Evolutionary conservation across 1,140 invertebrate species (phyloP), one percentile per base, ranked within the genome.

Genomic region (Cydia splendana): DNA sequence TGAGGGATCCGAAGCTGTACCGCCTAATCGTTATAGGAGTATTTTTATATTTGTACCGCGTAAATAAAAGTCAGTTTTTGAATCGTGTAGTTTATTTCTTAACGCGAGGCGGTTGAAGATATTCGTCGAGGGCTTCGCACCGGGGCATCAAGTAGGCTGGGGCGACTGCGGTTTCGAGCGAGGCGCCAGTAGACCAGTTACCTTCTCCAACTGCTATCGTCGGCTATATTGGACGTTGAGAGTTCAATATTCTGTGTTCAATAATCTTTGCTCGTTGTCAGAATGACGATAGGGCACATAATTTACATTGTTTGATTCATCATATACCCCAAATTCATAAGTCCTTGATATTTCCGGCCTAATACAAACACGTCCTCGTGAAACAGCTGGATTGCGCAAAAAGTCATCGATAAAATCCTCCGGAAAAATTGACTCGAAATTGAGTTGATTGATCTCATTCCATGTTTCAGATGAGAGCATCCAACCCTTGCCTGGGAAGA

Each of bases 401-500:
- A 7, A 10, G 2, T 62, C 20, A 9, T 24, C 2, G 3, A 12
- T 12, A 12, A 24, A 24, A 24, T 24, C 9, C 15, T 6, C 2
- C 2, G 18, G 18, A 1, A 62, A 24, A 62, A 0, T 7, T 24
- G 57, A 4, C 20, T 10, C 18, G 12, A 24, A 24, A 24, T 24
- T 24, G 24, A 24, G 24, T 24, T 24, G 24, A 24, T 24, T 24
- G 24, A 62, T 62, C n/a, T 62, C 57, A 18, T 12, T 12, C 57
- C 20, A 62, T 24, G 57, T 62, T 62, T 62, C 10, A 10, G 18
- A 62, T 24, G 24, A 24, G 3, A 99, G 93, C 97, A 99, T 98
- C 99, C 99, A 99, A 5, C 99, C 99, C 4, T 99, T 94, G 1
- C 99, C 99, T 53, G 99, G 98, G 90, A 99, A 99, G 93, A 99